Evolutionary conservation across 1,140 invertebrate species (phyloP).

Genomic region (Drosophila takahashii): DNA sequence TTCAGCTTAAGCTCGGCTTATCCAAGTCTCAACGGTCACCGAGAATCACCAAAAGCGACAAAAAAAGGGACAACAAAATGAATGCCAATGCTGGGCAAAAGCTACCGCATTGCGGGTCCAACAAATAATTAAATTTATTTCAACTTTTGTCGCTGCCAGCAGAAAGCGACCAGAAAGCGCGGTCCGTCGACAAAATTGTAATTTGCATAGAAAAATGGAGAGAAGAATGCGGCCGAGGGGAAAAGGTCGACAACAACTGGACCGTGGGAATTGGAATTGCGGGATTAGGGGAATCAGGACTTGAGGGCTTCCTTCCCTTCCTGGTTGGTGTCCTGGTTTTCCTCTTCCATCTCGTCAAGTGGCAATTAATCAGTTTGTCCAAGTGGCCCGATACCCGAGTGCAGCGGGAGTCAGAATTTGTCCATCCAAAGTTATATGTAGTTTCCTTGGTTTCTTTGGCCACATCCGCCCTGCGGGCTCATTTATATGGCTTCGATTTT

Average conservation of each 20-base stretch:
- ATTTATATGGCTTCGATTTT: constrained; percentile 78
- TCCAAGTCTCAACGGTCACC: constrained; percentile 14
- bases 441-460: background rate
- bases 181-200: constrained; percentile 58
- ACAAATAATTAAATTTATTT: constrained; percentile 67
- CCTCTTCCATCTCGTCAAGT: constrained; percentile 46
- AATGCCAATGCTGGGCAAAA: constrained; percentile 34
- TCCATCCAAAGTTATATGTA: constrained; percentile 31
- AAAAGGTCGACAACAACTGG: constrained; percentile 27
- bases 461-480: constrained; percentile 45
- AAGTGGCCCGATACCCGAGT: constrained; percentile 51
- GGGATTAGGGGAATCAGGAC: constrained; percentile 32
- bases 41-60: constrained; percentile 10
- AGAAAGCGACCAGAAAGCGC: constrained; percentile 24
- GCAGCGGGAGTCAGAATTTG: constrained; percentile 36
- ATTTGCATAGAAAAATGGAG: constrained; percentile 51
- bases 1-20: constrained; percentile 26
- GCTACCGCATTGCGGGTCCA: constrained; percentile 55
- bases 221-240: background rate
- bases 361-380: constrained; percentile 75
- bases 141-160: constrained; percentile 54
- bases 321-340: constrained; percentile 15
- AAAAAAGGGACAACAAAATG: constrained; percentile 18
- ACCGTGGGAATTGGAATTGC: constrained; percentile 13
- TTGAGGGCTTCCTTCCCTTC: constrained; percentile 1